Evolutionary conservation across 53 echinoderm and acorn worm genomes (phyloP), one percentile per base, ranked within the genome.

Genomic region (Echinometra lucunter): DNA sequence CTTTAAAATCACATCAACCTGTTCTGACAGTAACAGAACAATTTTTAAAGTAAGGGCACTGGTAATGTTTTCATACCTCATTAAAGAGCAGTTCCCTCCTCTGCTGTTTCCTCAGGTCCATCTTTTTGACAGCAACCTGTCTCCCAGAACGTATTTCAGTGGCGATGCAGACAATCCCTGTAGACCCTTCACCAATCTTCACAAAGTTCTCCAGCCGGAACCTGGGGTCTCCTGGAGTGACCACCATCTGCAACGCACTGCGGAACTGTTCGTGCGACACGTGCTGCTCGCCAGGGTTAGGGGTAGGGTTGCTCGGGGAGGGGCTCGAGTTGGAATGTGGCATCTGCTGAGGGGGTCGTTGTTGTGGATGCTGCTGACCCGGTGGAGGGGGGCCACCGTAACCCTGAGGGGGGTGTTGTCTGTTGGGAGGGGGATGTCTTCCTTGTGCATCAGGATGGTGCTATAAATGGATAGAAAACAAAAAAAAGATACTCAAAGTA

Each of bases 221-320:
- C 25, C 96, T 91, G 18, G 98, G 98, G 91, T 98, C 98, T 1
- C 97, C 97, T 45, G 96, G 98, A 57, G 96, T 97, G 66, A 98
- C 98, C 34, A 98, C 98, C 94, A 97, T 97, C 96, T 97, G 97
- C 42, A 98, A 90, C 19, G 98, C 98, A 2, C 96, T 96, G 37
- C 98, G 96, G 96, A 98, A 98, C 95, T 98, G 98, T 89, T 97
- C 98, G 27, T 98, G 98, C 0, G 98, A 98, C 67, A 98, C 98
- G 1, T 96, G 97, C 60, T 97, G 95, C 82, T 97, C 98, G 34
- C 97, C 96, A 66, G 97, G 91, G 32, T 95, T 95, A 81, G 95
- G 88, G 37, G 88, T 94, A 89, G 25, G 95, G 95, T 91, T 92
- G 88, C 57, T 87, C 92, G 70, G 93, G 91, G 57, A 63, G 89